Evolutionary conservation across 2,888 invertebrate species (phyloP).

Genomic region (Chrysopilus asiliformis): DNA sequence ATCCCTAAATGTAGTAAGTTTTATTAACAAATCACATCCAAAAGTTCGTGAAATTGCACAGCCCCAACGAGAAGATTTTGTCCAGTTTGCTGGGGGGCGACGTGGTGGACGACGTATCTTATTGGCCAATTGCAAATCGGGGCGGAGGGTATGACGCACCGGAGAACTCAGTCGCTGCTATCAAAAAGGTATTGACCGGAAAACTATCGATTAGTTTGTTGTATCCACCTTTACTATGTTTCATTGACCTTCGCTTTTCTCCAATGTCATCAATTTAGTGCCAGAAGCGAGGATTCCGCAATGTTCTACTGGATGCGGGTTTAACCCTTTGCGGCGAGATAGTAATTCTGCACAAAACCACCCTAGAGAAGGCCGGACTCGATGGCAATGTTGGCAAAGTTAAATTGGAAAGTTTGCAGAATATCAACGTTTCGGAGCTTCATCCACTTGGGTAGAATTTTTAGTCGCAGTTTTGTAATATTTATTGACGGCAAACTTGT

Average conservation of each 20-base stretch:
- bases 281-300: constrained; percentile 29
- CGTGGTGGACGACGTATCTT: constrained; percentile 28
- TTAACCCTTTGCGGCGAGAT: constrained; percentile 32
- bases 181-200: constrained; percentile 27
- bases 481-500: neutral
- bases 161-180: constrained; percentile 32
- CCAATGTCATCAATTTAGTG: no score
- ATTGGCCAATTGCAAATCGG: constrained; percentile 34
- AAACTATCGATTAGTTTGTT: neutral
- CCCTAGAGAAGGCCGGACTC: constrained; percentile 28
- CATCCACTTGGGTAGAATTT: constrained; percentile 33
- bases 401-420: constrained; percentile 26
- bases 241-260: constrained; percentile 9
- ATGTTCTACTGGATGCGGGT: constrained; percentile 31
- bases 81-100: constrained; percentile 25
- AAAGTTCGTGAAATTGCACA: constrained; percentile 31
- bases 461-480: neutral
- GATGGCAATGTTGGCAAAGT: constrained; percentile 23
- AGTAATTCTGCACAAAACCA: constrained; percentile 28
- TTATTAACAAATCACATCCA: no score
- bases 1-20: no score
- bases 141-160: constrained; percentile 35
- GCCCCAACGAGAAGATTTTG: constrained; percentile 29
- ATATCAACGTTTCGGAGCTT: constrained; percentile 31
- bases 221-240: neutral